Evolutionary conservation across 2,113 vertebrate species (phyloP), one percentile per base, ranked within the genome.

Genomic region (Nymphicus hollandicus): DNA sequence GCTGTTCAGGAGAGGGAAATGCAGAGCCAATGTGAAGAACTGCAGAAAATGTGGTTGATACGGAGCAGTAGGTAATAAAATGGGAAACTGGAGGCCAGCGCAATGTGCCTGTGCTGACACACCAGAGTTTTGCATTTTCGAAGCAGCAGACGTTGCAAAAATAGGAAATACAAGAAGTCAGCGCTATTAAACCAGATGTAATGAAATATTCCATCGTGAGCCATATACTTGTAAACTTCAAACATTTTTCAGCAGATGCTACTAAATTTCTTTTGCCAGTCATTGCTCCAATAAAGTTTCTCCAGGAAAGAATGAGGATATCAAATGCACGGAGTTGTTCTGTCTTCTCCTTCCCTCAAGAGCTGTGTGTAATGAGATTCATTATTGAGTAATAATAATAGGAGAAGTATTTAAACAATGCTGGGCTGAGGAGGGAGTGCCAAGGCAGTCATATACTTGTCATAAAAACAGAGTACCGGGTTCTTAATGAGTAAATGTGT

Each of bases 201-300:
- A 84, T 33, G 29, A 96, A 91, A 78, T 78, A 71, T 15, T 52
- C 50, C 35, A 69, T 72, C 63, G 22, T 63, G 64, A 94, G 37
- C 91, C 85, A 90, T 70, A 88, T 74, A 81, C 73, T 76, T 83
- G 41, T 50, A 95, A 91, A 60, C 56, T 69, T 95, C 80, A 91
- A 78, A 28, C 43, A 11, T 25, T 79, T 85, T 84, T 92, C 44
- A 93, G 76, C 50, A 68, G 82, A 66, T 83, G 33, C 44, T 47
- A 60, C 68, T 77, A 16, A 20, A 64, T 86, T 88, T 88, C 35
- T 84, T 88, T 37, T 20, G 22, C 43, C 64, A 64, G 35, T 86
- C 72, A 41, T 64, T 77, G 50, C 86, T 88, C 43, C 22, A 4
- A 27, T 78, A 27, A 91, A 53, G 33, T 58, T 77, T 84, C 74